Conservation (phyloP, 2,888 invertebrate species). For the Agonopterix subpropinquella region DNA sequence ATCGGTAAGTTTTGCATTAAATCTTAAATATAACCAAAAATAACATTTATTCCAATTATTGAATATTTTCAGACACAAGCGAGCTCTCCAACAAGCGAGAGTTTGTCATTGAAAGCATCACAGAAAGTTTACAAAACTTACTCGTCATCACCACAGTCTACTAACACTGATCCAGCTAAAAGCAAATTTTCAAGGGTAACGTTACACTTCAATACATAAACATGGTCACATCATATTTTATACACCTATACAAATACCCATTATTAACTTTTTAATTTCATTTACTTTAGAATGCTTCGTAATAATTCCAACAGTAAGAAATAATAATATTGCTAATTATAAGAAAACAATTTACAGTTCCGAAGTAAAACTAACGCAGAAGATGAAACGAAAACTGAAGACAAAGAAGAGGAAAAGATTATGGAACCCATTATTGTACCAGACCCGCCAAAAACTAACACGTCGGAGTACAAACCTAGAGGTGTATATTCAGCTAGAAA, state of each 20-base stretch:
- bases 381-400: constrained; percentile 17
- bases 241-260: too few relatives aligned
- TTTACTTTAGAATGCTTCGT: too few relatives aligned
- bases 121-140: constrained; percentile 64
- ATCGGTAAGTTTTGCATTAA: constrained; percentile 43
- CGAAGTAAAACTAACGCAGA: constrained; percentile 37
- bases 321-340: too few relatives aligned
- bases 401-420: constrained; percentile 22
- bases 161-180: constrained; percentile 47
- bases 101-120: constrained; percentile 70
- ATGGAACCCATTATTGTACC: constrained; percentile 20
- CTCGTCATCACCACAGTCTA: constrained; percentile 53
- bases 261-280: too few relatives aligned
- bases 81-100: constrained; percentile 62
- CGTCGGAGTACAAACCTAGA: constrained; percentile 40
- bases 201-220: not conserved
- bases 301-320: too few relatives aligned
- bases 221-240: too few relatives aligned
- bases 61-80: constrained; percentile 60
- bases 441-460: constrained; percentile 28
- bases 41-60: not conserved
- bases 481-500: constrained; percentile 43
- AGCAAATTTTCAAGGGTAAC: constrained; percentile 65
- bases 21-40: not conserved
- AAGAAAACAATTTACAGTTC: constrained; percentile 37